Evolutionary conservation across 2,888 invertebrate species (phyloP).

Genomic region (Eurytoma californica): DNA sequence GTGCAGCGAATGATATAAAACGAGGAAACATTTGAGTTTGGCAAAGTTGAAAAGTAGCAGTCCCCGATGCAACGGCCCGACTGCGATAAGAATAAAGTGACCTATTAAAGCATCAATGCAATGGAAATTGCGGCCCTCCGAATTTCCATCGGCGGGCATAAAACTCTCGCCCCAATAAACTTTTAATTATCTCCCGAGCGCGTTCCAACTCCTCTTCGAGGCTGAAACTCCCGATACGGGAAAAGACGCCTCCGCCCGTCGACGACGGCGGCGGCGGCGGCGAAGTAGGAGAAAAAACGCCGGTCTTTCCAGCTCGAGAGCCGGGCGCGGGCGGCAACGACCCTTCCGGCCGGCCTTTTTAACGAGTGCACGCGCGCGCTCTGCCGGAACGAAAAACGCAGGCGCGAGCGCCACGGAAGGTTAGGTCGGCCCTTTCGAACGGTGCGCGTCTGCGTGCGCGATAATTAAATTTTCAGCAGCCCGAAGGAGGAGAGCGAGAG

Average conservation of each 20-base stretch:
- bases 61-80: no score
- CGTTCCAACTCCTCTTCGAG: background rate
- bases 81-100: no score
- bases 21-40: no score
- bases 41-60: no score
- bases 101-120: no score
- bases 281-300: background rate
- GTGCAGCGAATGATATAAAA: no score
- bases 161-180: slow-evolving; percentile 27
- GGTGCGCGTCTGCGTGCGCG: slow-evolving; percentile 54
- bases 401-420: slow-evolving; percentile 32
- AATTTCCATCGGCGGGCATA: background rate
- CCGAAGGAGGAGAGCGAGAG: slow-evolving; percentile 56
- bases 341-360: background rate
- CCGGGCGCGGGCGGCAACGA: background rate
- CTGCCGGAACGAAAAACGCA: slow-evolving; percentile 57
- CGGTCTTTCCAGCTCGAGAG: background rate
- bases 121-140: no score
- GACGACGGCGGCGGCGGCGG: no score
- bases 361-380: slow-evolving; percentile 53
- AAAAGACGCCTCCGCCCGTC: background rate
- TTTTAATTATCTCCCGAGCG: slow-evolving; percentile 31
- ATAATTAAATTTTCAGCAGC: slow-evolving; percentile 68
- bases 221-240: background rate
- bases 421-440: slow-evolving; percentile 9